Base-by-base conservation (phyloP, 2,113 vertebrate genomes). In the Leucoraja erinaceus region DNA sequence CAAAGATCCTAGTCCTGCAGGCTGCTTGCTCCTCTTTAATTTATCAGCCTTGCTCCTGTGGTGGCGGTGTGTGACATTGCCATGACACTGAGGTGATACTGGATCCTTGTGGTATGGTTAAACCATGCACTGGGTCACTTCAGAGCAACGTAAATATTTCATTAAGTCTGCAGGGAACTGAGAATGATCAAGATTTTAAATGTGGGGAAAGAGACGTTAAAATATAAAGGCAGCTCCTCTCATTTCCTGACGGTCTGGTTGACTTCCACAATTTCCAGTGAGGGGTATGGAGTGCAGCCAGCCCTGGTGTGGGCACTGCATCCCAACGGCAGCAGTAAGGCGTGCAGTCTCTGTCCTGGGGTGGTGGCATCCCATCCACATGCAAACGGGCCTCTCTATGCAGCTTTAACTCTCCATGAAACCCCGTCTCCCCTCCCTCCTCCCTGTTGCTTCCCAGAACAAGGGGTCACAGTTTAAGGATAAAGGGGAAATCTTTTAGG, bases 21-120 rank as follows among this genome's bases (percentile, higher is more conserved):
- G 54, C 14, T 56, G 59, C 6, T 1, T 7, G 6, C 18, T 33
- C 16, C 88, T 90, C 18, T 90, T 38, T 90, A 38, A 90, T 90
- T 90, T 11, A 90, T 90, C 84, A 90, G 31, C 88, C 61, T 47
- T 70, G n/a, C 14, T 70, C 63, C 31, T 70, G 66, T 11, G 83
- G 63, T 90, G 63, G 63, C 22, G 88, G 88, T 70, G 68, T 68
- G 63, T 90, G 88, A 68, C 88, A 90, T 90, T 90, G 88, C 63
- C 2, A 38, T 90, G 88, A 90, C 88, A 90, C 63, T 70, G 88
- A 70, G 5, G 31, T 70, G 88, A 90, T 38, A 90, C 63, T 47
- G 66, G 63, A 90, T 66, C 88, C 88, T 18, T 90, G 63, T 18
- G 3, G 20, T 70, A 31, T 68, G 88, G 25, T 22, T 33, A 9